Evolutionary conservation across 2,113 vertebrate genomes (phyloP), one percentile per base, ranked within the genome.

Genomic region (Vicugna pacos): DNA sequence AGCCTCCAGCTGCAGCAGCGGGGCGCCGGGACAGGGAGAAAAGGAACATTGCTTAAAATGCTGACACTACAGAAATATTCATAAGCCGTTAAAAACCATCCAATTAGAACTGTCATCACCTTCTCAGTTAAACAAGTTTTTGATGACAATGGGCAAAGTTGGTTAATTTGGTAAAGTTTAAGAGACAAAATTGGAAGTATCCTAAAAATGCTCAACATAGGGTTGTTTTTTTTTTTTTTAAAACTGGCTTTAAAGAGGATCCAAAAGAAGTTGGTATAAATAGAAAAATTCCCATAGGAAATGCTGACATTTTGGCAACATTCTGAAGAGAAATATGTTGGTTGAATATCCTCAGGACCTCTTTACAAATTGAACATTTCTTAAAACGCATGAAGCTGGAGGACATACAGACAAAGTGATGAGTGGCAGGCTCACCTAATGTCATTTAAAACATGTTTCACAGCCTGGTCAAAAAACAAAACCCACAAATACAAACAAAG

Each of bases 131-230:
- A 93, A 93, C 48, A 85, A n/a, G 22, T 50, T 92, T 94, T 92
- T 92, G 22, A 92, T 65, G 67, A 81, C 65, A 95, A 64, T 65
- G 42, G 79, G 79, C 32, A 91, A 85, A 65, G 83, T 75, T 91
- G 92, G 46, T 75, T 80, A 95, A 94, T 82, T 69, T 92, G 67
- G 46, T 32, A 84, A 96, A 89, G 79, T 89, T 94, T 89, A 94
- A 84, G 62, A 3, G 26, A 82, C 75, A 90, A 91, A 93, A 85
- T 19, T 85, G 54, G 30, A 94, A 94, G 86, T 85, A 75, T 56
- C 24, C 22, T 54, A 85, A 84, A 96, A 92, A 85, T 76, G 64
- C 30, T 80, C 92, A 69, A 92, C 89, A 52, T 38, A 76, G 83
- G 24, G 56, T 48, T n/a, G 42, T 38, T 48, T n/a, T 50, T 48